Base-by-base conservation (phyloP, 2,888 invertebrate species). In the Danaus chrysippus region DNA sequence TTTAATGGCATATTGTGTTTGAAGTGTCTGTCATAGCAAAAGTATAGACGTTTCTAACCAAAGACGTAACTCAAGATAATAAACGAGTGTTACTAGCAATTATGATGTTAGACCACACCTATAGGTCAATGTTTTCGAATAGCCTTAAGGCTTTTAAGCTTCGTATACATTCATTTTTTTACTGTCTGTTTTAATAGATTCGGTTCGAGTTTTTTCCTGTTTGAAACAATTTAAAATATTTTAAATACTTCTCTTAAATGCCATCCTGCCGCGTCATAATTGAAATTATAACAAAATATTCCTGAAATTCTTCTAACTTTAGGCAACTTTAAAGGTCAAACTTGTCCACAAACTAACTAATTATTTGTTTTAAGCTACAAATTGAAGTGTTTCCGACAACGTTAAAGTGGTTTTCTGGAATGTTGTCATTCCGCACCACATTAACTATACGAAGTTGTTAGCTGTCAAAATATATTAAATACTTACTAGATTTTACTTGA, bases 361-460 rank as follows among this genome's bases (percentile, higher is more conserved):
- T 17, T 49, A 17, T 49, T 49, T 49, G 17, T 23, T 13, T 42
- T 55, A 57, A 62, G 55, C 46, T 19, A 55, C 13, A 42, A 54
- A 55, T 17, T 54, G 17, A 41, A 42, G 42, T 19, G 42, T 60
- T 65, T 60, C 58, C 59, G 61, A 57, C 63, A 58, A 61, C 59
- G 60, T 54, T 65, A 54, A 66, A 66, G 65, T 66, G 63, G 61
- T 43, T 58, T 56, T 46, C 56, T 54, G 61, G 63, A 57, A 63
- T 57, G 66, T 44, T 54, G 56, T 23, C 56, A 49, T 58, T 63
- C 55, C 56, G 54, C 61, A 49, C 49, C 59, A 65, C 58, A 56
- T 60, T 62, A 59, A 41, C 19, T 43, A 17, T 17, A 49, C 49
- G 17, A 10, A 49, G 49, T 17, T 10, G 23, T 34, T 34, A 34